Conservation (phyloP, 2,888 invertebrate species). For the Chrysopilus asiliformis region DNA sequence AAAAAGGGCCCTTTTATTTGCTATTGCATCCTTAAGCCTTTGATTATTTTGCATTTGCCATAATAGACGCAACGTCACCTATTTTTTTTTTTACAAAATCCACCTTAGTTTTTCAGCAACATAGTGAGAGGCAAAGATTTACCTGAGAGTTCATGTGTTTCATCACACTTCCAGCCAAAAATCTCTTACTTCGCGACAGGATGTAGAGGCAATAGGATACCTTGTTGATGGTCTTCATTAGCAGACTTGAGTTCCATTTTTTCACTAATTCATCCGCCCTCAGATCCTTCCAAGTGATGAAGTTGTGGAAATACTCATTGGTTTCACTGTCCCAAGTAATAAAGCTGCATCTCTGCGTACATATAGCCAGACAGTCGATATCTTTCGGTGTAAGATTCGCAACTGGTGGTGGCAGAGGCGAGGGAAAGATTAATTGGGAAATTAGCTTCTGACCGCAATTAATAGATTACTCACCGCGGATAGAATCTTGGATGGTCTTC, state of each 20-base stretch:
- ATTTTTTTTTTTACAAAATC: too few relatives aligned
- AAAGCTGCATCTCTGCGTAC: constrained; percentile 69
- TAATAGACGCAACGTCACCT: constrained; percentile 63
- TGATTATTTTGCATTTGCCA: constrained; percentile 67
- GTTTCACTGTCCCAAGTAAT: constrained; percentile 69
- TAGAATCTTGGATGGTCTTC: constrained; percentile 52
- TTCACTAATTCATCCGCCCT: constrained; percentile 59
- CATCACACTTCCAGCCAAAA: constrained; percentile 71
- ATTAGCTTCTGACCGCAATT: too few relatives aligned
- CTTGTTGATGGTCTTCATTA: constrained; percentile 43
- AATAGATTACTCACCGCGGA: constrained; percentile 52
- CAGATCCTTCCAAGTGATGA: constrained; percentile 85
- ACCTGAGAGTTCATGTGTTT: constrained; percentile 79
- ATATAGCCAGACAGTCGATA: constrained; percentile 68
- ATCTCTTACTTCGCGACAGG: constrained; percentile 65
- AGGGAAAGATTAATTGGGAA: too few relatives aligned
- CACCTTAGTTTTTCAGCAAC: too few relatives aligned
- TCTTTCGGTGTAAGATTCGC: constrained; percentile 50
- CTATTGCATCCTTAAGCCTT: constrained; percentile 50
- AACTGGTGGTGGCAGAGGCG: too few relatives aligned
- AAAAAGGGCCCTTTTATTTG: constrained; percentile 54
- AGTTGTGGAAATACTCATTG: constrained; percentile 64
- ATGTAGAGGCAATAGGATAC: constrained; percentile 49
- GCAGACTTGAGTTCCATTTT: constrained; percentile 63
- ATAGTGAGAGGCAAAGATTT: constrained; percentile 20